Percentiles rank a stretch among this genome's conserved stretches.
These are phyloP conservation scores for Hydroisotoma schaefferi DNA, from an alignment of 2,888 invertebrate species.

Conservation along the genomic window DNA sequence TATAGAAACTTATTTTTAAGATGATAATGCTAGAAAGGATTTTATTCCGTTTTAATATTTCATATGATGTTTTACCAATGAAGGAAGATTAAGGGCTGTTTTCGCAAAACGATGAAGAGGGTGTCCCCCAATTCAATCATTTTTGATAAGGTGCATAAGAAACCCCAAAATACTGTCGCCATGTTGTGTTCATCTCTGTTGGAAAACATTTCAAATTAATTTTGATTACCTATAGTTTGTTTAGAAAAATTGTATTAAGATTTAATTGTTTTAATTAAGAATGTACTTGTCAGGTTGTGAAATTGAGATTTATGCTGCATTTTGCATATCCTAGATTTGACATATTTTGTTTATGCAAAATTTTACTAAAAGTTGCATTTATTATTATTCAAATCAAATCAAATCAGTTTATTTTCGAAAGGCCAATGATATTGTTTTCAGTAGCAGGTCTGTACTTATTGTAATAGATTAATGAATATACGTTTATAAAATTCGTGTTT, in stretches of 20 bases:
- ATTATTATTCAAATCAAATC: no score
- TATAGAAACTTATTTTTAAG: not conserved
- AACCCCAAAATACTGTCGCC: slow-evolving; percentile 42
- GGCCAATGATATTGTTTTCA: no score
- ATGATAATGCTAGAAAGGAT: not conserved
- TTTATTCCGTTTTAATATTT: not conserved
- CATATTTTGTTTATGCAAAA: no score
- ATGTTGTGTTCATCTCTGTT: slow-evolving; percentile 41
- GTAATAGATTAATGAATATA: no score
- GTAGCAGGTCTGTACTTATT: no score
- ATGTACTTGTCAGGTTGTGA: not conserved
- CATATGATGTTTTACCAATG: slow-evolving; percentile 28
- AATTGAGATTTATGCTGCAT: no score
- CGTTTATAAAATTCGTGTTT: no score
- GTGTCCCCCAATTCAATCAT: slow-evolving; percentile 43
- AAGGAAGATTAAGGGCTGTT: slow-evolving; percentile 40
- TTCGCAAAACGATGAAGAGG: slow-evolving; percentile 40
- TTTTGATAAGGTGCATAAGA: slow-evolving; percentile 41
- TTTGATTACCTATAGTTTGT: not conserved
- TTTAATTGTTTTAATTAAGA: slow-evolving; percentile 5
- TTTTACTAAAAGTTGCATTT: no score
- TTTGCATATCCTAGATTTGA: no score
- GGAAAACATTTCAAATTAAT: not conserved
- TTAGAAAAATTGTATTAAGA: not conserved
- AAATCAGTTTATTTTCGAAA: no score